phyloP scores from a whole-genome alignment of 2,888 invertebrate genomes.

The Cataglyphis albicans region DNA sequence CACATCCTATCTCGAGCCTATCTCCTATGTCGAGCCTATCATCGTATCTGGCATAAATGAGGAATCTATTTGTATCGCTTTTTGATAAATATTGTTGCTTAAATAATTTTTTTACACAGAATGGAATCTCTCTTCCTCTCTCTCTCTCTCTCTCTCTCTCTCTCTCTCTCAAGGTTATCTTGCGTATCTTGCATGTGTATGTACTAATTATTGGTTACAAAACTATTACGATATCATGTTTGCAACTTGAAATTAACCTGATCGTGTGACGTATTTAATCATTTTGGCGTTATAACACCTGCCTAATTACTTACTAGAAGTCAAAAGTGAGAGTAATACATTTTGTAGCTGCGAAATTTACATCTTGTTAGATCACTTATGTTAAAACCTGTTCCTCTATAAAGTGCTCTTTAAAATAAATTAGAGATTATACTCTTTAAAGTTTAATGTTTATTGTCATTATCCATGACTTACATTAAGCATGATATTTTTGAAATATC shows the following conservation, averaged over 20 bases:
- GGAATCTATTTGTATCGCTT: neutral
- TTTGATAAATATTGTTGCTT: slow-evolving; percentile 6
- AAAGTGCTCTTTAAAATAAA: neutral
- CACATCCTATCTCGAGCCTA: neutral
- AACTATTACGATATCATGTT: neutral
- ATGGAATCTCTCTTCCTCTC: neutral
- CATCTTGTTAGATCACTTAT: neutral
- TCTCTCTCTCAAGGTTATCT: too few species aligned
- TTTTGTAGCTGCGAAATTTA: neutral
- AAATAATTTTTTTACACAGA: neutral
- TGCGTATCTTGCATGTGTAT: neutral
- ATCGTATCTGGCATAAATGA: neutral
- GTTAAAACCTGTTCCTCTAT: neutral
- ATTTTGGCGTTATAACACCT: neutral
- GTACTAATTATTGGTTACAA: neutral
- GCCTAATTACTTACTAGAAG: neutral
- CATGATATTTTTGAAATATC: neutral
- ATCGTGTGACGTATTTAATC: neutral
- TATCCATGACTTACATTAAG: neutral
- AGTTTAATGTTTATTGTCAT: neutral
- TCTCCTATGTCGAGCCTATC: neutral
- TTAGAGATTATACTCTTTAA: neutral
- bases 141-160: too few species aligned
- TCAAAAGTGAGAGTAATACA: neutral
- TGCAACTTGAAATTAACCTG: neutral